phyloP scores from a whole-genome alignment of 2,797 vertebrate species.

The Melanotaenia pygmaea region DNA sequence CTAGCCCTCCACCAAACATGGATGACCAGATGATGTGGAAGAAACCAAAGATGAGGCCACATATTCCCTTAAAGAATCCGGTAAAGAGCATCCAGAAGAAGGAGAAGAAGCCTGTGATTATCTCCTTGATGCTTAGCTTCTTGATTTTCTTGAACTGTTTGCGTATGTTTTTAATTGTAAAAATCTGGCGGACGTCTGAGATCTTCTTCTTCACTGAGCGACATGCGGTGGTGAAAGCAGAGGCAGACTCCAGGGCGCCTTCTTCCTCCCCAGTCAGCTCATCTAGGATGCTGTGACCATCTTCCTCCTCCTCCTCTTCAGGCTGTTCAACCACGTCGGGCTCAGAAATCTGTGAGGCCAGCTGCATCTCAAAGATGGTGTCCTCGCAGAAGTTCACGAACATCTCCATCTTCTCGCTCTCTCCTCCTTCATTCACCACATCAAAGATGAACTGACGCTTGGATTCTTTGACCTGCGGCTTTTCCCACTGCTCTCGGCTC shows the following conservation, averaged over 20 bases:
- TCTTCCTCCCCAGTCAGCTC: conserved; percentile 85
- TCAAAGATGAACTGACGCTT: conserved; percentile 99
- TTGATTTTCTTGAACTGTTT: conserved; percentile 91
- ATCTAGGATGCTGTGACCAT: conserved; percentile 77
- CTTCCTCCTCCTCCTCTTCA: conserved; percentile 88
- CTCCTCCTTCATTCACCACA: conserved; percentile 96
- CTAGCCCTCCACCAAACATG: conserved; percentile 95
- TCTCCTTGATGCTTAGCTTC: conserved; percentile 91
- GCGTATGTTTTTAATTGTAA: conserved; percentile 87
- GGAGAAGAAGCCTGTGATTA: conserved; percentile 90
- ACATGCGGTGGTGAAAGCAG: conserved; percentile 91
- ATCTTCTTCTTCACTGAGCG: conserved; percentile 85
- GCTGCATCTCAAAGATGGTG: conserved; percentile 99
- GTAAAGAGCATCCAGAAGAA: conserved; percentile 94
- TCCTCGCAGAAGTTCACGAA: conserved; percentile 99
- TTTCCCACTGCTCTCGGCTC: conserved; percentile 97
- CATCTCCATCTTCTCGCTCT: conserved; percentile 99
- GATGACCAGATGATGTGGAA: conserved; percentile 95
- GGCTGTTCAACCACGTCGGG: conserved; percentile 87
- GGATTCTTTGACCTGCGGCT: conserved; percentile 98
- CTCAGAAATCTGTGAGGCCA: conserved; percentile 97
- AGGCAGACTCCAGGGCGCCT: conserved; percentile 83
- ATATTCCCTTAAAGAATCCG: conserved; percentile 90
- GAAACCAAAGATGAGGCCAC: conserved; percentile 90
- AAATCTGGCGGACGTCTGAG: conserved; percentile 78